Conservation (phyloP, 2,888 invertebrate genomes). For the Chalcis sispes region DNA sequence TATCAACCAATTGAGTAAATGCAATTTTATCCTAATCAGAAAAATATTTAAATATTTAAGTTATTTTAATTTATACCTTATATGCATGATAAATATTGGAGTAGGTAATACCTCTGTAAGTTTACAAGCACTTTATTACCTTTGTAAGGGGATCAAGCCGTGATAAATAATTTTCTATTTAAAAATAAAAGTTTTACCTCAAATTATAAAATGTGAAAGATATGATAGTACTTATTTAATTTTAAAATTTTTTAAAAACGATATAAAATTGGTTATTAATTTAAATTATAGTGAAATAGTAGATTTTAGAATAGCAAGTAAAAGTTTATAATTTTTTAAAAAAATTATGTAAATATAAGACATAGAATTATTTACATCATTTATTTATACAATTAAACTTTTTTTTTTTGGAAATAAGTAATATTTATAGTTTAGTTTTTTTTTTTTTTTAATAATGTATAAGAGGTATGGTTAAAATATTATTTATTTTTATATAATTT, state of each 20-base stretch:
- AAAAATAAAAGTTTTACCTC: background rate
- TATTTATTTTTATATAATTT: background rate
- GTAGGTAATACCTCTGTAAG: no score
- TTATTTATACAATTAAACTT: no score
- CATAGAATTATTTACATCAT: no score
- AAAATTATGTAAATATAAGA: no score
- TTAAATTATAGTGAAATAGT: no score
- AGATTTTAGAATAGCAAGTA: background rate
- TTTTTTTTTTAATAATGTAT: no score
- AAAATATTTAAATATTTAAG: slow-evolving; percentile 39
- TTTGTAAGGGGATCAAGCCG: slow-evolving; percentile 21
- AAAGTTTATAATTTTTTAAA: no score
- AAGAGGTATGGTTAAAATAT: no score
- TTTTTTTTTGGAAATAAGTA: no score
- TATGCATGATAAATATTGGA: slow-evolving; percentile 49
- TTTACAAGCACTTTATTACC: slow-evolving; percentile 9
- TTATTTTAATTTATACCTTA: slow-evolving; percentile 26
- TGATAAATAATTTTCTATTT: slow-evolving; percentile 6
- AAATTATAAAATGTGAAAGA: background rate
- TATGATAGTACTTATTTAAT: background rate
- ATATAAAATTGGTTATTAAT: background rate
- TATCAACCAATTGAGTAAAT: slow-evolving; percentile 26
- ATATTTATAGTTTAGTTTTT: background rate
- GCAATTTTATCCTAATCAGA: slow-evolving; percentile 31
- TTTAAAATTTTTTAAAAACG: background rate